Percentiles rank a stretch among this genome's conserved stretches.
Conservation (phyloP, 35 echinoderm and acorn worm species). For the Acanthaster planci region DNA sequence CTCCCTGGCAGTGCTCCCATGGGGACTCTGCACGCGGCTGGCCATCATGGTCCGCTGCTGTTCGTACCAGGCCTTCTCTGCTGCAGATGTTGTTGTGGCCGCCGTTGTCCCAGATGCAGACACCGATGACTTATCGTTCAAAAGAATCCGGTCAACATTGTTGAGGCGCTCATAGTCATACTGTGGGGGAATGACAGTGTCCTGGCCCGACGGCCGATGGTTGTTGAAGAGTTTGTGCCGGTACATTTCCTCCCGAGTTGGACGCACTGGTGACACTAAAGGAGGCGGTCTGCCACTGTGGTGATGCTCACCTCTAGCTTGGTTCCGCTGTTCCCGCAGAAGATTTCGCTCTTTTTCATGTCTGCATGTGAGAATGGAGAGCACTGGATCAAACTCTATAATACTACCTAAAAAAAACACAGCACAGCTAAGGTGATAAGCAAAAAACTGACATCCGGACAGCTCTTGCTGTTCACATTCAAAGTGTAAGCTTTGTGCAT, state of each 20-base stretch:
- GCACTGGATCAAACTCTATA: too few relatives aligned
- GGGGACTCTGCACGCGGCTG: conserved; percentile 11
- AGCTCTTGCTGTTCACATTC: too few relatives aligned
- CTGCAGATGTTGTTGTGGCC: neutral
- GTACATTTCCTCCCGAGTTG: conserved; percentile 34
- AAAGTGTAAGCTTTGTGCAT: too few relatives aligned
- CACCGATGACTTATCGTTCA: conserved; percentile 20
- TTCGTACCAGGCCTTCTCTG: conserved; percentile 29
- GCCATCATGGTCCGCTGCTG: neutral
- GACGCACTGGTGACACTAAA: conserved; percentile 49
- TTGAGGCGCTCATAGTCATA: conserved; percentile 70
- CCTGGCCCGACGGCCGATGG: conserved; percentile 47
- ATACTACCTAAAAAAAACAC: too few relatives aligned
- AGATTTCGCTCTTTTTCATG: conserved; percentile 69
- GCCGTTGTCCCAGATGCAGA: neutral
- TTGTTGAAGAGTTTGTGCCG: conserved; percentile 39
- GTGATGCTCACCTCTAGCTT: conserved; percentile 45
- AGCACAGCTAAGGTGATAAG: too few relatives aligned
- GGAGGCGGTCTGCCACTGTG: conserved; percentile 40
- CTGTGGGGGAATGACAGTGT: conserved; percentile 54
- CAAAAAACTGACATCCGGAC: too few relatives aligned
- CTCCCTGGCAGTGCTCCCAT: neutral
- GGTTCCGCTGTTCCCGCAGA: conserved; percentile 32
- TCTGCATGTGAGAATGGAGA: conserved; percentile 46
- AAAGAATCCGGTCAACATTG: conserved; percentile 25